Base-by-base conservation (phyloP, 2,888 invertebrate species). In the Ochropleura leucogaster region DNA sequence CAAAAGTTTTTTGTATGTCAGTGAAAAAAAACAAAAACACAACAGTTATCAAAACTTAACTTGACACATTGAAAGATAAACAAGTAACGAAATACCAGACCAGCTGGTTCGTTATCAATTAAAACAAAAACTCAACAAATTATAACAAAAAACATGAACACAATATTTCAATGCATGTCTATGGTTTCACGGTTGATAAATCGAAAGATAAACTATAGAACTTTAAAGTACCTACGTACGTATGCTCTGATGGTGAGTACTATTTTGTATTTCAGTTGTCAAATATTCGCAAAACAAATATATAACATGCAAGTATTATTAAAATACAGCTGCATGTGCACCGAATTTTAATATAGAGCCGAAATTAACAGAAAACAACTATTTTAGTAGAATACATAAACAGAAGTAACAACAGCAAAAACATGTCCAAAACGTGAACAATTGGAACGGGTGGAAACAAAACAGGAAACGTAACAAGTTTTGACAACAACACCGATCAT, bases 401-500 rank as follows among this genome's bases (percentile, higher is more conserved):
- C 74, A 81, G 68, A 79, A 85, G 83, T 79, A 84, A 82, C 70
- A 85, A 80, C 72, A 89, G 89, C 85, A 83, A 80, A 78, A 78
- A 81, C 73, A 85, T 77, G 77, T 74, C 76, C 76, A 75, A 80
- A 84, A 83, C 77, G 46, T 77, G 84, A 92, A 90, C 88, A 85
- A 92, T 90, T 90, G 82, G 74, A 80, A 85, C 74, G 82, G 72
- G 68, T 80, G 86, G 86, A 88, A 92, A 92, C 87, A 87, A 84
- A 93, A 92, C 90, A 87, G 88, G 87, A 88, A 89, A 88, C 88
- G 88, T 90, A 94, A 93, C 91, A 87, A 90, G 83, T 88, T 86
- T 89, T 86, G 90, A 92, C 90, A 90, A 93, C 93, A 94, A 93
- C 90, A 93, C 96, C 96, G 95, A 94, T 91, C 95, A 96, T 96